Base-by-base conservation (phyloP, 1,140 invertebrate genomes). In the Vanessa tameamea region DNA sequence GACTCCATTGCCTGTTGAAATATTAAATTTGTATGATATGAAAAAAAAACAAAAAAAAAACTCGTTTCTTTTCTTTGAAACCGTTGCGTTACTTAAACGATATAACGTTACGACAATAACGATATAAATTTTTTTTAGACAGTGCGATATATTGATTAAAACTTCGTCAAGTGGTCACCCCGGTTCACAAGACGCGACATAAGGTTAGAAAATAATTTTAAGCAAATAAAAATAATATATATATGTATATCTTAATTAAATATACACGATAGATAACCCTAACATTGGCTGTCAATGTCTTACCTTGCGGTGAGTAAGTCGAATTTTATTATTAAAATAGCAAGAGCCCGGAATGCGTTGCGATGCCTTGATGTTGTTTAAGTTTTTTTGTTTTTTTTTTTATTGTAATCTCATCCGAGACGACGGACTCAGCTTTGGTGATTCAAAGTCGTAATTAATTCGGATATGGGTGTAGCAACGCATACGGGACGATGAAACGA, bases 171-270 rank as follows among this genome's bases (percentile, higher is more conserved):
- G 78, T 81, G 86, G 78, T 76, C 82, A 80, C 76, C 72, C 74
- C 78, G 74, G 73, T 64, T 69, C 70, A 67, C 72, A 77, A 78
- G 71, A 77, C 50, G 37, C 79, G 78, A 75, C 73, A 77, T 81
- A 88, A 89, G 85, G 84, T 88, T 89, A 88, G 85, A 87, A 57
- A 77, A 81, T 82, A 82, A 79, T 75, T 83, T 83, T 82, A 85
- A 86, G 82, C 63, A 70, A 59, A 59, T 57, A 68, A n/a, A 47
- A 31, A 55, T 37, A 48, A n/a, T 16, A 64, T 47, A 15, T 47
- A 65, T 50, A 31, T 50, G 59, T 20, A 57, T 43, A 20, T 1
- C 16, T 14, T 47, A 50, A 2, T 50, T 6, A 15, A 43, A 53
- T 12, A 26, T 26, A 57, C 13, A 57, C 9, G 37, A 43, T 43